Base-by-base conservation (phyloP, 1,140 invertebrate genomes). In the Drosophila setifemur region DNA sequence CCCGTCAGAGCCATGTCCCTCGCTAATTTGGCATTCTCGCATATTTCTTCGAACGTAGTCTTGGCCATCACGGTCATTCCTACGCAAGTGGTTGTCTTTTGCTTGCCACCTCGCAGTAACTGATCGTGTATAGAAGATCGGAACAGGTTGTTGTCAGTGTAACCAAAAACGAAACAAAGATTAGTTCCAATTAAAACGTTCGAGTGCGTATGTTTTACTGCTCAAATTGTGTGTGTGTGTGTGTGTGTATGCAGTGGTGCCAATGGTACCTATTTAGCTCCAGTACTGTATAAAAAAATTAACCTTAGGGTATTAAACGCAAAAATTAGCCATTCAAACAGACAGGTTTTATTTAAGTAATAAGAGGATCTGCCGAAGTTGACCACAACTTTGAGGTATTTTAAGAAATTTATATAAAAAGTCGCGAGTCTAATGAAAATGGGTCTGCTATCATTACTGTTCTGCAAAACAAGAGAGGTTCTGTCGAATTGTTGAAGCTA, bases 1-100 rank as follows among this genome's bases (percentile, higher is more conserved):
- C 98, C 97, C 87, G 97, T 95, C 63, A 99, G 92, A 50, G 97
- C 96, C 95, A 96, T 97, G 92, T 99, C 97, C 75, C 98, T 93
- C 26, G 96, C 98, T 88, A 98, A 92, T 91, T 97, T 97, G 49
- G 96, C 95, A 92, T 97, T 97, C 92, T 97, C 96, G 92, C 94
- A 95, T 91, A 97, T 97, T 93, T 97, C 96, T 90, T 93, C 95
- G 89, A 96, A 93, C 86, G 94, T 95, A 83, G 95, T 94, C 76
- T 90, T 90, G 91, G 95, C 95, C 96, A 96, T 96, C 91, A 93
- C 92, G 91, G 92, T 93, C 93, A 93, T 93, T 93, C 92, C 92
- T 90, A 90, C 83, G 79, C 83, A 89, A 87, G 89, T 86, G 85
- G 82, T 88, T 74, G 89, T 90, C 83, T 90, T 90, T 90, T 90